A percentile compares a stretch with the other conserved stretches of the same genome.
Evolutionary conservation across 1,140 invertebrate species (phyloP).

Genomic region (Ceratina australensis): DNA sequence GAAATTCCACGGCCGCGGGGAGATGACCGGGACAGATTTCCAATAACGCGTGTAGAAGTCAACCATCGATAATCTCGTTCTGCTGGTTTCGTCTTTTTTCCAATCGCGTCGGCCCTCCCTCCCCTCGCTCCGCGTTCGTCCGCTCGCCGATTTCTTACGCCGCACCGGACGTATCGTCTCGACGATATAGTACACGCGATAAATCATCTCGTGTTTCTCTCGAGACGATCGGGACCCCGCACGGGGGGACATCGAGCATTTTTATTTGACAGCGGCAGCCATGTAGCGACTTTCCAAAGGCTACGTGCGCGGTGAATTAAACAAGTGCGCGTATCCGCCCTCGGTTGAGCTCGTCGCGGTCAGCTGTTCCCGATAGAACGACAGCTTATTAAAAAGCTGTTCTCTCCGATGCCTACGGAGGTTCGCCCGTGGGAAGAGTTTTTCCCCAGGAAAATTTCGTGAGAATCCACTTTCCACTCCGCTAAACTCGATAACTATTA

Average conservation of each 20-base stretch:
- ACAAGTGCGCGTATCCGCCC: slow-evolving; percentile 24
- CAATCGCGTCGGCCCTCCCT: slow-evolving; percentile 3
- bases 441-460: slow-evolving; percentile 28
- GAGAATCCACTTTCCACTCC: not conserved
- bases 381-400: slow-evolving; percentile 45
- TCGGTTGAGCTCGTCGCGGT: slow-evolving; percentile 26
- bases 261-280: slow-evolving; percentile 60
- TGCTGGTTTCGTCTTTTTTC: slow-evolving; percentile 36
- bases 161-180: slow-evolving; percentile 49
- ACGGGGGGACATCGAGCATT: slow-evolving; percentile 50
- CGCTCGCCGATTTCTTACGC: slow-evolving; percentile 57
- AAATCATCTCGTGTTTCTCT: slow-evolving; percentile 64
- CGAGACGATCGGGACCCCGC: not conserved
- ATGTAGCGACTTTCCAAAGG: slow-evolving; percentile 52
- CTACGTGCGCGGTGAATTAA: slow-evolving; percentile 53
- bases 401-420: not conserved
- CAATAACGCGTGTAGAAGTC: slow-evolving; percentile 48
- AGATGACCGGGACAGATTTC: slow-evolving; percentile 45
- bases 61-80: slow-evolving; percentile 52
- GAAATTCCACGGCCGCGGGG: slow-evolving; percentile 10
- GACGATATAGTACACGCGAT: slow-evolving; percentile 51
- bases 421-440: slow-evolving; percentile 32
- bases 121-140: not conserved
- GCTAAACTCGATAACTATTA: no score
- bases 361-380: slow-evolving; percentile 48